These are phyloP conservation scores for Dryas iulia DNA, from an alignment of 1,140 invertebrate species.

Conservation along the genomic window DNA sequence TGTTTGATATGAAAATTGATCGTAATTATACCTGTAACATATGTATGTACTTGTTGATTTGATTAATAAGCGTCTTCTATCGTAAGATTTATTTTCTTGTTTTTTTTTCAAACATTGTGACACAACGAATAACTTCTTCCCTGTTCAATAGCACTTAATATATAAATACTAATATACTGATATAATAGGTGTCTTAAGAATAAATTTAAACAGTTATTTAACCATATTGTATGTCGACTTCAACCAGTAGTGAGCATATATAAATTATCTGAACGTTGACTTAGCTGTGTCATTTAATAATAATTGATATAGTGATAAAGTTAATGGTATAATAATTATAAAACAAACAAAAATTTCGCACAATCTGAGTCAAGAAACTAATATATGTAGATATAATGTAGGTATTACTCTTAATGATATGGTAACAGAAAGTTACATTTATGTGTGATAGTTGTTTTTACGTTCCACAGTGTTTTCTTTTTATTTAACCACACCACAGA, in stretches of 20 bases:
- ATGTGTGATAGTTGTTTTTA: slow-evolving; percentile 52
- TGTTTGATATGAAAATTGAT: slow-evolving; percentile 64
- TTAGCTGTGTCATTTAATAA: slow-evolving; percentile 60
- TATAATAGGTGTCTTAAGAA: slow-evolving; percentile 75
- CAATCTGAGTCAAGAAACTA: slow-evolving; percentile 74
- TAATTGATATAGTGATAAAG: slow-evolving; percentile 55
- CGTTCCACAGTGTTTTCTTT: slow-evolving; percentile 31
- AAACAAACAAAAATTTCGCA: slow-evolving; percentile 73
- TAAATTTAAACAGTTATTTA: slow-evolving; percentile 53
- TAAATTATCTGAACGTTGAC: slow-evolving; percentile 52
- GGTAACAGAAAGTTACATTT: slow-evolving; percentile 44
- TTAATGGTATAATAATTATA: slow-evolving; percentile 53
- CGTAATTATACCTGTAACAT: slow-evolving; percentile 70
- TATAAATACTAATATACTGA: slow-evolving; percentile 45
- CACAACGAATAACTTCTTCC: slow-evolving; percentile 58
- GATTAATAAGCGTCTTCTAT: slow-evolving; percentile 67
- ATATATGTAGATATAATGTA: slow-evolving; percentile 61
- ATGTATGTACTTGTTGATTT: slow-evolving; percentile 76
- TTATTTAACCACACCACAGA: neutral
- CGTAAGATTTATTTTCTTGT: slow-evolving; percentile 44
- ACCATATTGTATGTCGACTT: slow-evolving; percentile 50
- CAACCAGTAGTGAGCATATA: slow-evolving; percentile 54
- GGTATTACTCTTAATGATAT: slow-evolving; percentile 52
- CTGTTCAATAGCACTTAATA: slow-evolving; percentile 40
- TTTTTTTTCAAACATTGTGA: slow-evolving; percentile 45